These are phyloP conservation scores for Drosophila kikkawai DNA, from an alignment of 1,140 invertebrate species.

Conservation along the genomic window DNA sequence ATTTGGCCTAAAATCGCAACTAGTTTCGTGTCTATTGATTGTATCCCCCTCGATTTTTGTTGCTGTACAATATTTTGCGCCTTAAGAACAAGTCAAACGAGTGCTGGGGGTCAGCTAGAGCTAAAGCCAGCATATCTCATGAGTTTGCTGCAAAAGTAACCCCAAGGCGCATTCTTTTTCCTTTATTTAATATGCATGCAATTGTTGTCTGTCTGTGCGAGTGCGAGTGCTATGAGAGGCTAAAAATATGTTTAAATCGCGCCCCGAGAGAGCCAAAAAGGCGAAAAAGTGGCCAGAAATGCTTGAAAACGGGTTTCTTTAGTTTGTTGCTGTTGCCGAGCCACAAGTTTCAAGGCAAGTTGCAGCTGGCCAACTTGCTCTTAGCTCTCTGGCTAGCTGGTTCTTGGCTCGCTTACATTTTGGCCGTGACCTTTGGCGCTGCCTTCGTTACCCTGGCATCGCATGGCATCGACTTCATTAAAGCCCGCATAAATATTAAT, in stretches of 20 bases:
- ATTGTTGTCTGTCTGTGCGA: constrained; percentile 66
- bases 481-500: constrained; percentile 77
- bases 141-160: constrained; percentile 49
- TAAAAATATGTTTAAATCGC: constrained; percentile 83
- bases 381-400: constrained; percentile 27
- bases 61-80: not conserved
- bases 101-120: constrained; percentile 65
- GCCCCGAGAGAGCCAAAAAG: constrained; percentile 63
- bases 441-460: constrained; percentile 11
- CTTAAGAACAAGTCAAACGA: constrained; percentile 70
- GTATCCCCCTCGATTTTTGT: not conserved
- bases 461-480: constrained; percentile 50
- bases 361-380: constrained; percentile 63
- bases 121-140: constrained; percentile 55
- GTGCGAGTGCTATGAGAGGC: constrained; percentile 52
- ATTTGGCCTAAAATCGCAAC: not conserved
- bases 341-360: constrained; percentile 68
- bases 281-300: constrained; percentile 24
- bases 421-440: constrained; percentile 74
- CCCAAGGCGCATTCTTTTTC: constrained; percentile 57
- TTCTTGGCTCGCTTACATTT: constrained; percentile 67
- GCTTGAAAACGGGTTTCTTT: constrained; percentile 60
- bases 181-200: constrained; percentile 80
- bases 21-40: constrained; percentile 18
- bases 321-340: constrained; percentile 26